These are phyloP conservation scores for Amphipyra tragopoginis DNA, from an alignment of 2,888 invertebrate species.

Conservation along the genomic window DNA sequence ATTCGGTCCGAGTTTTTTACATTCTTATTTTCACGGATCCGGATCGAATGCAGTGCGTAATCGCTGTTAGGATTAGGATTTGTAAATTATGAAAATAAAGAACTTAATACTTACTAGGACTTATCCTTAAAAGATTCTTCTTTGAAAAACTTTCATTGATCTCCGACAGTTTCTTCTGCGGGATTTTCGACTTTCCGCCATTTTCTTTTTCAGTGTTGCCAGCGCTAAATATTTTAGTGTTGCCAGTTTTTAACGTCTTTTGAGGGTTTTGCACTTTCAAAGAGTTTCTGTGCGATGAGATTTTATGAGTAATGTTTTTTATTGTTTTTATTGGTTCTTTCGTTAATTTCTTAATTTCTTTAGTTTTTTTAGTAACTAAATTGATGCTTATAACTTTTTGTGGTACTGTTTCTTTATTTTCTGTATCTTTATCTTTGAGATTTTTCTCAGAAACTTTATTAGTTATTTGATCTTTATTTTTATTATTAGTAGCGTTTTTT, in stretches of 20 bases:
- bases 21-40: too few species aligned
- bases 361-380: conserved; percentile 2
- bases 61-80: too few species aligned
- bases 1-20: too few species aligned
- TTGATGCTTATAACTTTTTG: conserved; percentile 7
- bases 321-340: conserved; percentile 20
- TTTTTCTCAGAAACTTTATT: conserved; percentile 18
- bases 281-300: conserved; percentile 25
- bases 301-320: conserved; percentile 17
- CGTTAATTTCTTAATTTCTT: conserved; percentile 8
- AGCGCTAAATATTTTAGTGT: conserved; percentile 9
- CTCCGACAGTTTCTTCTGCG: conserved; percentile 62
- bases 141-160: conserved; percentile 53
- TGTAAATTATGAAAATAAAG: too few species aligned
- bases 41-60: too few species aligned
- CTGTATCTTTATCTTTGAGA: conserved; percentile 9
- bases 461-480: conserved; percentile 23
- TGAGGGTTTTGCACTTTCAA: conserved; percentile 37
- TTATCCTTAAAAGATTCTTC: conserved; percentile 67
- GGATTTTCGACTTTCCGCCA: conserved; percentile 66
- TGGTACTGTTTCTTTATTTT: background rate
- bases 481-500: conserved; percentile 27
- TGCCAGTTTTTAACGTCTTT: conserved; percentile 29
- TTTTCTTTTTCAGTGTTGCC: conserved; percentile 57
- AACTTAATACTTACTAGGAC: conserved; percentile 72